Conservation (phyloP, 2,888 invertebrate genomes). For the Xestoiulus laeticollis region DNA sequence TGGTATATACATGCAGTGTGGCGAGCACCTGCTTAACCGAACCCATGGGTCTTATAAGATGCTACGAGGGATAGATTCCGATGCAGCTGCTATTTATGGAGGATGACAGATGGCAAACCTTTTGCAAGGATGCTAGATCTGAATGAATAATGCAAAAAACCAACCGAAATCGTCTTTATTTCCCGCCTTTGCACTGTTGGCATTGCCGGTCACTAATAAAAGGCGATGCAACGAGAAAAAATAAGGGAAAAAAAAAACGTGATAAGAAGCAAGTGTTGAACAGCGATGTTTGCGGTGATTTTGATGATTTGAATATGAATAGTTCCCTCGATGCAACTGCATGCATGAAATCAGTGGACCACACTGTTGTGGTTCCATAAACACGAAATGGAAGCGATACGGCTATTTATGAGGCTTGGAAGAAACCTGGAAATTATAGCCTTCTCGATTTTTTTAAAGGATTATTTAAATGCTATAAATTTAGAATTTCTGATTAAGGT, state of each 20-base stretch:
- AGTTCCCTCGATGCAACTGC: background rate
- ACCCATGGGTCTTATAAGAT: background rate
- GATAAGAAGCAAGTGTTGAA: constrained; percentile 9
- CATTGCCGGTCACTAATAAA: background rate
- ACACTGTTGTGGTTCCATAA: constrained; percentile 5
- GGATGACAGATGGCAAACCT: background rate
- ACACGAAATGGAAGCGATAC: background rate
- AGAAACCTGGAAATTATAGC: background rate
- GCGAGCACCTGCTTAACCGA: background rate
- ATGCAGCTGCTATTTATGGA: constrained; percentile 9
- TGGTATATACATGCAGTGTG: background rate
- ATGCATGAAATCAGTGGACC: background rate
- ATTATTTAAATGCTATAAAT: background rate
- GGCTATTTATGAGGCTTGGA: background rate
- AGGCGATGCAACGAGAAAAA: background rate
- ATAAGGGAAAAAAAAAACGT: background rate
- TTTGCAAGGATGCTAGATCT: background rate
- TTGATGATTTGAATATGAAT: constrained; percentile 14
- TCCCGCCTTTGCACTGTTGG: background rate
- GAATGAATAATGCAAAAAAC: constrained; percentile 25
- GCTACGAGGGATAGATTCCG: background rate
- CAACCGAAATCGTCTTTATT: background rate
- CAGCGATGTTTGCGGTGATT: constrained; percentile 20
- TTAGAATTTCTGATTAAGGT: background rate
- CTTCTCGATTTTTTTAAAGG: background rate